Evolutionary conservation across 2,888 invertebrate species (phyloP).

Genomic region (Oeneis ivallda): DNA sequence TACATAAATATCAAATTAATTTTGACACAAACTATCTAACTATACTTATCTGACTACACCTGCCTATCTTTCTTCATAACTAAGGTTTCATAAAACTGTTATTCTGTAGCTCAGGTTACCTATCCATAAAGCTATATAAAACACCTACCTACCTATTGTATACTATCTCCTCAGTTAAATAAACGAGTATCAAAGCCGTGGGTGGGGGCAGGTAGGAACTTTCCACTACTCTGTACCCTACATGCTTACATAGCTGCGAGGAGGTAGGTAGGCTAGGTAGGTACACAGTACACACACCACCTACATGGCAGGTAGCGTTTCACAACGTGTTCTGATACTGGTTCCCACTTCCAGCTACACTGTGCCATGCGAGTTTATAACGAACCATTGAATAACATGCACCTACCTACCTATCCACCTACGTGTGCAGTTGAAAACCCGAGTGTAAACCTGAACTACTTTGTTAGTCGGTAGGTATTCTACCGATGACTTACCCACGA

Average conservation of each 20-base stretch:
- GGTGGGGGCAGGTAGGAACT: constrained; percentile 16
- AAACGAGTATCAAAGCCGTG: constrained; percentile 4
- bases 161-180: constrained; percentile 5
- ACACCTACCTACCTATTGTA: background rate
- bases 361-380: background rate
- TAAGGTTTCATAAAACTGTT: background rate
- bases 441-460: too few species aligned
- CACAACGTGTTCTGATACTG: constrained; percentile 17
- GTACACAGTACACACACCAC: background rate
- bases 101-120: background rate
- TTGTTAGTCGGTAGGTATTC: too few species aligned
- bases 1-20: too few species aligned
- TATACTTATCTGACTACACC: too few species aligned
- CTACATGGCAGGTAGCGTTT: background rate
- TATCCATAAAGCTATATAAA: background rate
- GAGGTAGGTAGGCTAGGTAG: background rate
- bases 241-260: background rate
- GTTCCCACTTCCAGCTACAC: background rate
- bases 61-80: too few species aligned
- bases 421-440: background rate
- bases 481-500: too few species aligned
- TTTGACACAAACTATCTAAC: too few species aligned
- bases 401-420: background rate
- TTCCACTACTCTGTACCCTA: constrained; percentile 6
- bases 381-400: background rate